Evolutionary conservation across 2,113 vertebrate genomes (phyloP), one percentile per base, ranked within the genome.

Genomic region (Ascaphus truei): DNA sequence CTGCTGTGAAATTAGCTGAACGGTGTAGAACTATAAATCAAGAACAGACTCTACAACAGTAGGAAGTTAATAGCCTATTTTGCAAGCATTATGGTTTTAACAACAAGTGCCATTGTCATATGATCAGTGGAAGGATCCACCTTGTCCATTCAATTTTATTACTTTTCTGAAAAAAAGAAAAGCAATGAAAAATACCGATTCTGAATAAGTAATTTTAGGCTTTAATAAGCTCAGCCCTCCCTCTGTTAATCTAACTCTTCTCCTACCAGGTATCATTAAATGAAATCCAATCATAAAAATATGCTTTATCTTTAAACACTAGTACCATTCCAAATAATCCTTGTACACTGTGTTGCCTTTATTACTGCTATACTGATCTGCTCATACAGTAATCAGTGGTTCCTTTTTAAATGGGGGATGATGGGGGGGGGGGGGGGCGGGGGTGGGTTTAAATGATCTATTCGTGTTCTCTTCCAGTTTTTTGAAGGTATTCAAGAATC

Each of bases 231-330:
- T 63, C 36, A 63, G 47, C 36, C 61, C 50, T 63, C 31, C 12
- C 27, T 63, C 30, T 37, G 18, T 39, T 58, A 36, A 39, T 56
- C 53, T 20, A 9, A 36, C 30, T 25, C n/a, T 63, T 36, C 45
- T 5, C 22, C 27, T 3, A 51, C 45, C 15, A 25, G 45, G 23
- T 63, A 33, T 51, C 45, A 51, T 34, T 48, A 63, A 36, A 33
- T 5, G 20, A 51, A 50, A 37, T 23, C 61, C 45, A 48, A 34
- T 63, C 34, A 63, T 33, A 22, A 48, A 51, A 63, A 26, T 34
- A 20, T 34, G 18, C 45, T 36, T 51, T 51, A 51, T 51, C 45
- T 48, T 36, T 62, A 62, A 62, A 62, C 41, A 62, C 45, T 22
- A 15, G 45, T 33, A 63, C 53, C 18, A 22, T n/a, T 22, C n/a